Conservation (phyloP, 2,797 vertebrate species). For the Chrosomus eos region DNA sequence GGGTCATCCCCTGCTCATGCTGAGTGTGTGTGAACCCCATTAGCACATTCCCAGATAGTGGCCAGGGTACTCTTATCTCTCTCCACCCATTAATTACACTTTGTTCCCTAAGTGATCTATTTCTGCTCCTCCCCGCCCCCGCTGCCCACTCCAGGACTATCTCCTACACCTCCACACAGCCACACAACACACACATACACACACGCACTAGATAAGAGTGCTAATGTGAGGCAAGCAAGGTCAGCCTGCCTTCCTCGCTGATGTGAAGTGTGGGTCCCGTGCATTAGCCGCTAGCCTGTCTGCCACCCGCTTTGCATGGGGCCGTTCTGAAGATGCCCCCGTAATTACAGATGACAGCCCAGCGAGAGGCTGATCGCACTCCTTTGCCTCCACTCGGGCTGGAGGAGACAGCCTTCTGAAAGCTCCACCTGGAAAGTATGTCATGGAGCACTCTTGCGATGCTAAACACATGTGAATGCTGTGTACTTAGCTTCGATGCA, state of each 20-base stretch:
- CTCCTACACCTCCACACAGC: slow-evolving; percentile 40
- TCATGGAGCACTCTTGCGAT: slow-evolving; percentile 47
- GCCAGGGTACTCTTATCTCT: slow-evolving; percentile 80
- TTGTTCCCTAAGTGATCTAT: slow-evolving; percentile 89
- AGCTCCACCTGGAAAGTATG: slow-evolving; percentile 40
- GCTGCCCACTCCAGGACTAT: slow-evolving; percentile 72
- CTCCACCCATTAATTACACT: slow-evolving; percentile 88
- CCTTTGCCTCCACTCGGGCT: slow-evolving; percentile 24
- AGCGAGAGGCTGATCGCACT: slow-evolving; percentile 40
- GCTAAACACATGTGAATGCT: slow-evolving; percentile 26
- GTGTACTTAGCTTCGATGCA: slow-evolving; percentile 10
- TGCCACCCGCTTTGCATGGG: slow-evolving; percentile 52
- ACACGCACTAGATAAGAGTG: slow-evolving; percentile 68
- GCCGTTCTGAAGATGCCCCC: slow-evolving; percentile 50
- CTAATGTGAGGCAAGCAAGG: slow-evolving; percentile 61
- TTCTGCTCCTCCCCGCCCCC: slow-evolving; percentile 80
- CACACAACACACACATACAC: slow-evolving; percentile 41
- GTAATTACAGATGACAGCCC: slow-evolving; percentile 56
- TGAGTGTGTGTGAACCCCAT: slow-evolving; percentile 84
- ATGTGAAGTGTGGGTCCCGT: slow-evolving; percentile 54
- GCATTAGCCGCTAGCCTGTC: slow-evolving; percentile 58
- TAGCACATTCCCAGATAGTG: slow-evolving; percentile 87
- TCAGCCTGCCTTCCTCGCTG: slow-evolving; percentile 59
- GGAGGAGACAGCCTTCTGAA: slow-evolving; percentile 30
- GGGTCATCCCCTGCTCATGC: slow-evolving; percentile 74